Percentiles rank a stretch among this genome's conserved stretches.
Conservation (phyloP, 2,888 invertebrate genomes). For the Nymphalis polychloros region DNA sequence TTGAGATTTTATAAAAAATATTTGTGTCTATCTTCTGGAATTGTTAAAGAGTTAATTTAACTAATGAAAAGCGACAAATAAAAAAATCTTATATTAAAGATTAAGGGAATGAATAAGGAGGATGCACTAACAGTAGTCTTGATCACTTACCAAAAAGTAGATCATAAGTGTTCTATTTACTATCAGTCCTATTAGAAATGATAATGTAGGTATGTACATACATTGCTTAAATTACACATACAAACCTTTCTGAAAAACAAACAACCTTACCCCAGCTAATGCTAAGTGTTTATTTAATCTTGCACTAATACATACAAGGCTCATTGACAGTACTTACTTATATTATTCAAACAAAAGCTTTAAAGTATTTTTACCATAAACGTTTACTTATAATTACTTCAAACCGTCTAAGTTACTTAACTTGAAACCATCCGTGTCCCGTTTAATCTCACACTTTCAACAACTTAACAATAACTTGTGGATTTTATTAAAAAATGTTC, state of each 20-base stretch:
- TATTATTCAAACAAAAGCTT: neutral
- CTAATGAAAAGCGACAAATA: too few relatives aligned
- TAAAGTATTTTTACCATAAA: neutral
- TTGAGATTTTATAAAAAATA: too few relatives aligned
- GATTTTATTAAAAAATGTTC: constrained; percentile 8
- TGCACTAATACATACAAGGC: neutral
- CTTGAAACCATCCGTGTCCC: neutral
- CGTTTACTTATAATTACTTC: neutral
- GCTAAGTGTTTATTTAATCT: neutral
- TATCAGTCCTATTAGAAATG: too few relatives aligned
- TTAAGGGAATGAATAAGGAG: too few relatives aligned
- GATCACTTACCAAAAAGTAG: too few relatives aligned
- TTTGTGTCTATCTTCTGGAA: neutral
- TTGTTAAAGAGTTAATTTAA: neutral
- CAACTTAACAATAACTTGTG: neutral
- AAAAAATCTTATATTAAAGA: too few relatives aligned
- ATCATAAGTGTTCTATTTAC: too few relatives aligned
- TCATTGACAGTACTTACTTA: neutral
- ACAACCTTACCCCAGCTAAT: neutral
- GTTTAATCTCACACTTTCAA: constrained; percentile 4
- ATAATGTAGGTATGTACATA: too few relatives aligned
- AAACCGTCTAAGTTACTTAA: neutral
- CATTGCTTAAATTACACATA: too few relatives aligned
- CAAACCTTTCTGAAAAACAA: too few relatives aligned
- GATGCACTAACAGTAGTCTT: too few relatives aligned